Conservation (phyloP, 1,140 invertebrate genomes). For the Bathynomus jamesi region DNA sequence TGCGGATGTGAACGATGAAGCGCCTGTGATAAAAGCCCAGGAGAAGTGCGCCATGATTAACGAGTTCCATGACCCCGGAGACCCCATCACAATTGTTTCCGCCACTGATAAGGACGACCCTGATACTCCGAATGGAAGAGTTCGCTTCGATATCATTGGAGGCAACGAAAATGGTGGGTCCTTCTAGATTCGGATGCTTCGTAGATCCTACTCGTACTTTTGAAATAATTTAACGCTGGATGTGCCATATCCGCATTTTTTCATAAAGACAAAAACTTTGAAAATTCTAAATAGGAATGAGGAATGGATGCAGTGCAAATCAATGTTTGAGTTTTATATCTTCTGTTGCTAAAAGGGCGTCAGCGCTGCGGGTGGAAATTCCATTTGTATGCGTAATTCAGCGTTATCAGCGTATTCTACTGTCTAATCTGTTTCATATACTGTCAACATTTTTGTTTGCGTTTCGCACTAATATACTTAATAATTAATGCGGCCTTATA, state of each 20-base stretch:
- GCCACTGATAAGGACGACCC: conserved; percentile 76
- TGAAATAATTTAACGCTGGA: background rate
- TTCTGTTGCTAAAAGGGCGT: too few relatives aligned
- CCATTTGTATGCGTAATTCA: too few relatives aligned
- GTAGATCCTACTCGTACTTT: background rate
- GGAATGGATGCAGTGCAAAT: too few relatives aligned
- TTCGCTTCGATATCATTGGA: conserved; percentile 60
- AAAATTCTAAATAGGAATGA: too few relatives aligned
- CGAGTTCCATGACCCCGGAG: conserved; percentile 76
- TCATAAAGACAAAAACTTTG: too few relatives aligned
- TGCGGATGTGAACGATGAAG: conserved; percentile 78
- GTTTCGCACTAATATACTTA: too few relatives aligned
- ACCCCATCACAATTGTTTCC: conserved; percentile 63
- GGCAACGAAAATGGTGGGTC: conserved; percentile 55
- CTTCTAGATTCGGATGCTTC: conserved; percentile 37
- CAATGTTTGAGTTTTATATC: too few relatives aligned
- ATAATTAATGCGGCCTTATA: too few relatives aligned
- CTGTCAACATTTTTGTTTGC: too few relatives aligned
- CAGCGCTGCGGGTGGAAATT: too few relatives aligned
- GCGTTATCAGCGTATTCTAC: too few relatives aligned
- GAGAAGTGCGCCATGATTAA: conserved; percentile 65
- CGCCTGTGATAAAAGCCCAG: conserved; percentile 56
- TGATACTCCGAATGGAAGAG: conserved; percentile 63
- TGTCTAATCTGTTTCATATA: too few relatives aligned
- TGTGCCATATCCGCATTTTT: background rate